Base-by-base conservation (phyloP, 2,113 vertebrate genomes). In the Tenebrosternarchus preto region DNA sequence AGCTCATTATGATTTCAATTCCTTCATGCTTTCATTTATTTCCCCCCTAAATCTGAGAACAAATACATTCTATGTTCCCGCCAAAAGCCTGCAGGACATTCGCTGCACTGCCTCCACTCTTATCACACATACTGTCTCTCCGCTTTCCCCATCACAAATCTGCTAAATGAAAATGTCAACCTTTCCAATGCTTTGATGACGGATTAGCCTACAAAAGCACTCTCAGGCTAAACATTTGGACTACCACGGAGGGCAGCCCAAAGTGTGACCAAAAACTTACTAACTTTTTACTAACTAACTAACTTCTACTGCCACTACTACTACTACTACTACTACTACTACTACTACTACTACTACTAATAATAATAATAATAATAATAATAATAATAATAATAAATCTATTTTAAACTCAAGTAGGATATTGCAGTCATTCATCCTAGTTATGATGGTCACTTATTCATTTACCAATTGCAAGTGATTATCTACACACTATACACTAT, bases 111-210 rank as follows among this genome's bases (percentile, higher is more conserved):
- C 81, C 64, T 12, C 19, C 73, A 36, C 5, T 56, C 66, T 77
- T 78, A 90, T 90, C 87, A 81, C 55, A 75, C 50, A 76, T 71
- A 24, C 20, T 5, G 86, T 88, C 85, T 84, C 78, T 77, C 8
- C 69, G 66, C 25, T 61, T 12, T n/a, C 55, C 64, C 55, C 61
- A 67, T 80, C 80, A 76, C 80, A 72, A 76, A 59, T 85, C 81
- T 63, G 81, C 57, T 78, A 75, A 83, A 81, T 83, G 55, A 81
- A 84, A 78, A 78, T 78, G 79, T 33, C 75, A 78, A 24, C 22
- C 70, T 77, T 74, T 70, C 66, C 61, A 73, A 64, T 67, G 56
- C 24, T 11, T 74, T 69, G 29, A 81, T 81, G 70, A 84, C 63
- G 25, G 56, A 78, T 73, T 46, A 56, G 15, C 36, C 56, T 31